Conservation (phyloP, 2,797 vertebrate species). For the Molossus molossus region DNA sequence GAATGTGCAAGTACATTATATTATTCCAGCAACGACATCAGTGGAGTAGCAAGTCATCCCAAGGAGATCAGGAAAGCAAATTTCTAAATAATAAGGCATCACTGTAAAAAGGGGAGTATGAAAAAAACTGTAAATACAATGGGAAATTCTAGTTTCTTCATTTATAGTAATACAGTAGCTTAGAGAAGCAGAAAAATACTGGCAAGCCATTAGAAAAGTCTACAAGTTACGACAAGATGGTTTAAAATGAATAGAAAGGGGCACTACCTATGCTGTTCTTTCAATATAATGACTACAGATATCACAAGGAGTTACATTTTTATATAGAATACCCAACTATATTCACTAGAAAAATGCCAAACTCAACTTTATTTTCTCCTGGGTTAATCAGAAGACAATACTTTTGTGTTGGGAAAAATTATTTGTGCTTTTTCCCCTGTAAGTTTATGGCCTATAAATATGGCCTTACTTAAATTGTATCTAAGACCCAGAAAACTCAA, state of each 20-base stretch:
- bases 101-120: background rate
- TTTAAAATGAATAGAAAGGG: conserved; percentile 4
- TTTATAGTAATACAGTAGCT: background rate
- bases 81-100: conserved; percentile 60
- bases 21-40: conserved; percentile 62
- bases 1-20: conserved; percentile 45
- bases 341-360: conserved; percentile 43
- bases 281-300: background rate
- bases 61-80: conserved; percentile 58
- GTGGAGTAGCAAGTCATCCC: background rate
- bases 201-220: conserved; percentile 44
- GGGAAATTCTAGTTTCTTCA: conserved; percentile 48
- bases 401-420: background rate
- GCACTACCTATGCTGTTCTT: background rate
- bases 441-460: background rate
- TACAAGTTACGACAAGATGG: conserved; percentile 43
- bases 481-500: conserved; percentile 24
- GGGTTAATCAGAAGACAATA: conserved; percentile 44
- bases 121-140: background rate
- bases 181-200: conserved; percentile 31
- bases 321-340: background rate
- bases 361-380: conserved; percentile 44
- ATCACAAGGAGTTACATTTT: background rate
- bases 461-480: conserved; percentile 13
- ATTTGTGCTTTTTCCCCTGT: background rate